Conservation (phyloP, 2,113 vertebrate species). For the Elephas maximus region DNA sequence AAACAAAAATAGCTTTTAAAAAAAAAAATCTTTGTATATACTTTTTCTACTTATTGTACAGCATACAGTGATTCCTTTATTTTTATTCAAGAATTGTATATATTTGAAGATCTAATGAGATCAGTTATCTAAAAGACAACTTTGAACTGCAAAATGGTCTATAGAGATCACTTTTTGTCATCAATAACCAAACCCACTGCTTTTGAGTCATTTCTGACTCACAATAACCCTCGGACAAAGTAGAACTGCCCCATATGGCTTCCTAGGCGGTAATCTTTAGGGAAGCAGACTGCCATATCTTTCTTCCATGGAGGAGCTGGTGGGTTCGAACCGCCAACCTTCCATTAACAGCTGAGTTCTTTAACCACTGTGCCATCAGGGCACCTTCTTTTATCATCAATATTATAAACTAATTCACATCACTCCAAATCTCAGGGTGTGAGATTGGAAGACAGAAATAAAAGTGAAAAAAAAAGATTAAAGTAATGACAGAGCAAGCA, state of each 20-base stretch:
- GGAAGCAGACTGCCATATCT: no score
- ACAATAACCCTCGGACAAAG: no score
- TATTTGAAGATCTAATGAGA: slow-evolving; percentile 31
- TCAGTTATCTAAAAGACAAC: neutral
- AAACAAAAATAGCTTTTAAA: neutral
- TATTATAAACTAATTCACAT: neutral
- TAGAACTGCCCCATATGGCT: no score
- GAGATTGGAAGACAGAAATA: slow-evolving; percentile 7
- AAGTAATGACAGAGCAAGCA: neutral
- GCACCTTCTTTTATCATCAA: neutral
- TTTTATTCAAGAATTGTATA: neutral
- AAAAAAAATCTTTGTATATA: no score
- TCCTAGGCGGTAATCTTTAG: no score
- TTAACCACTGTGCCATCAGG: no score
- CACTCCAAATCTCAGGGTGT: neutral
- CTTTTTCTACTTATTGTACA: neutral
- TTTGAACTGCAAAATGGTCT: neutral
- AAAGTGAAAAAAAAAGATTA: neutral
- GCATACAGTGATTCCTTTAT: neutral
- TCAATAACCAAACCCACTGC: neutral
- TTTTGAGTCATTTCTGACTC: no score
- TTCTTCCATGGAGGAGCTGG: no score
- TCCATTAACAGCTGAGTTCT: no score
- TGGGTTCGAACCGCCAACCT: no score
- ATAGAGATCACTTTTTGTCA: neutral